Conservation (phyloP, 2,888 invertebrate species). For the Morpho helenor region DNA sequence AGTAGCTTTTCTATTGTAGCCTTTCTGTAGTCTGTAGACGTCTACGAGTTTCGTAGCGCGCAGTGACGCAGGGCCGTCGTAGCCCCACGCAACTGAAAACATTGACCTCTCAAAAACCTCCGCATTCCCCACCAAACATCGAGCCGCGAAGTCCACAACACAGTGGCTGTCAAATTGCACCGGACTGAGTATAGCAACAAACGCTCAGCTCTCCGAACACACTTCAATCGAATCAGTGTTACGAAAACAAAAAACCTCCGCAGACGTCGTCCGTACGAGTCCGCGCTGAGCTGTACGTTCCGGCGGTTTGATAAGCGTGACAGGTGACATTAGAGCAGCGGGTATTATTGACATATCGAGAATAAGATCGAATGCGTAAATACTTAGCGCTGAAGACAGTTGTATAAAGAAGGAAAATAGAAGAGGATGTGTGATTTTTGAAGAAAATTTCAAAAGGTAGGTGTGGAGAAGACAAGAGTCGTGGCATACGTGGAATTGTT, state of each 20-base stretch:
- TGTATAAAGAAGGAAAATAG: too few relatives aligned
- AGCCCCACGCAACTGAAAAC: conserved; percentile 55
- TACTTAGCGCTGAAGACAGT: too few relatives aligned
- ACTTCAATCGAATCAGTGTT: conserved; percentile 24
- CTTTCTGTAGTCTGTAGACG: conserved; percentile 48
- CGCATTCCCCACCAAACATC: conserved; percentile 41
- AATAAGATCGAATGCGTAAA: too few relatives aligned
- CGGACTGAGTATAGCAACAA: conserved; percentile 19
- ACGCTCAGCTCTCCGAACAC: conserved; percentile 13
- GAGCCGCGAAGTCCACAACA: conserved; percentile 20
- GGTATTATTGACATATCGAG: too few relatives aligned
- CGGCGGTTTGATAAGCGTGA: conserved; percentile 18
- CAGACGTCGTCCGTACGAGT: conserved; percentile 19
- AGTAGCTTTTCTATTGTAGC: conserved; percentile 4
- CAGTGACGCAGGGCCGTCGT: conserved; percentile 64
- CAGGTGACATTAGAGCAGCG: conserved; percentile 5
- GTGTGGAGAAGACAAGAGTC: conserved; percentile 31
- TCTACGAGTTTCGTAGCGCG: conserved; percentile 66
- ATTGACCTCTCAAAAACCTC: conserved; percentile 53
- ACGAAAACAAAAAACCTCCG: conserved; percentile 23
- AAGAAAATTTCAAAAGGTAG: conserved; percentile 31
- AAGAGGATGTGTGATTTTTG: neutral
- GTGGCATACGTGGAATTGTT: conserved; percentile 15
- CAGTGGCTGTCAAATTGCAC: conserved; percentile 24
- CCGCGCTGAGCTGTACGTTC: conserved; percentile 15